Percentiles rank a stretch among this genome's conserved stretches.
These are phyloP conservation scores for Hyles lineata DNA, from an alignment of 2,888 invertebrate genomes.

Conservation along the genomic window DNA sequence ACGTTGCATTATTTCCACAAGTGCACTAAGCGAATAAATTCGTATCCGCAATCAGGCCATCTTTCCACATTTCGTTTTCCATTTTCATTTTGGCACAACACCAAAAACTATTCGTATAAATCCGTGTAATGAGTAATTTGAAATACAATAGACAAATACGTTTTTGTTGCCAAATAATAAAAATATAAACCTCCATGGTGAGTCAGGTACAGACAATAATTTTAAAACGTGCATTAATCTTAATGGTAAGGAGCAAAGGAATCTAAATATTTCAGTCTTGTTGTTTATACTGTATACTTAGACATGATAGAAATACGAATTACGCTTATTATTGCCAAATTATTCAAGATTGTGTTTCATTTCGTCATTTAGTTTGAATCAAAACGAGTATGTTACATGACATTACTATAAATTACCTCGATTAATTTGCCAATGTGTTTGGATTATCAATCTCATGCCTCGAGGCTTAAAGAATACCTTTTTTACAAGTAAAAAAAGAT, in stretches of 20 bases:
- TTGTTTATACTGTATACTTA: not conserved
- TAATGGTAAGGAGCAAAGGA: constrained; percentile 29
- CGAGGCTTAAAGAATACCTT: not conserved
- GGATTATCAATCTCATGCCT: not conserved
- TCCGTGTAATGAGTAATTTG: constrained; percentile 37
- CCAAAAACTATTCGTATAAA: constrained; percentile 37
- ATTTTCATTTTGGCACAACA: constrained; percentile 35
- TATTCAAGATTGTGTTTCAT: not conserved
- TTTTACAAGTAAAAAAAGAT: too few species aligned
- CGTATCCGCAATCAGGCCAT: constrained; percentile 25
- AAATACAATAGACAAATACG: constrained; percentile 34
- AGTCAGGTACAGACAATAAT: constrained; percentile 30
- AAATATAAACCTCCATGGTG: constrained; percentile 31
- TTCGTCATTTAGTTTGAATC: constrained; percentile 16
- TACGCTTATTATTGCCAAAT: constrained; percentile 14
- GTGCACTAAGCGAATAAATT: constrained; percentile 10
- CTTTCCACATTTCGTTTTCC: constrained; percentile 26
- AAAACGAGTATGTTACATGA: constrained; percentile 4
- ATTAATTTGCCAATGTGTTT: not conserved
- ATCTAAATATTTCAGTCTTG: not conserved
- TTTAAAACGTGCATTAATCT: not conserved
- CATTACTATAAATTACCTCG: not conserved
- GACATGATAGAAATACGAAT: constrained; percentile 29
- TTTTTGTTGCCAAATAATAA: constrained; percentile 36
- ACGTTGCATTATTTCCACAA: not conserved